Percentiles rank a stretch among this genome's conserved stretches.
Evolutionary conservation across 2,888 invertebrate species (phyloP).

Genomic region (Tiliacea citrago): DNA sequence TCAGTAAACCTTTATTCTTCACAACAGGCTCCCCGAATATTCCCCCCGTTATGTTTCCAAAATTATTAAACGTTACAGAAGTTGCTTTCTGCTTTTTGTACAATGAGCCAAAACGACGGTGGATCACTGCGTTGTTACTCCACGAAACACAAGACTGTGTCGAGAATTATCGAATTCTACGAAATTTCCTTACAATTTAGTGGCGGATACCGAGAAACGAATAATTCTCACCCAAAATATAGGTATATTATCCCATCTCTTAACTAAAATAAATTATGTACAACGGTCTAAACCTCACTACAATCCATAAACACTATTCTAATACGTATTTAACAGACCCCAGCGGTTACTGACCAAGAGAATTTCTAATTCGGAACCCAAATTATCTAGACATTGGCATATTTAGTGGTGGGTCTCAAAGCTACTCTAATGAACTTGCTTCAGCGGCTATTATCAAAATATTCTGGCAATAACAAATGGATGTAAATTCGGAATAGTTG

Average conservation of each 20-base stretch:
- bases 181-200: not conserved
- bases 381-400: slow-evolving; percentile 59
- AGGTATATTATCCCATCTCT: not conserved
- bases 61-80: not conserved
- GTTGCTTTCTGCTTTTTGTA: not conserved
- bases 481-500: slow-evolving; percentile 23
- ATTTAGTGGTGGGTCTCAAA: slow-evolving; percentile 50
- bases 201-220: not conserved
- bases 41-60: not conserved
- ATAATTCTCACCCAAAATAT: slow-evolving; percentile 14
- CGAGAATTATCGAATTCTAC: not conserved
- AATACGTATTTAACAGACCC: slow-evolving; percentile 51
- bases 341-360: slow-evolving; percentile 56
- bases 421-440: slow-evolving; percentile 41
- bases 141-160: not conserved
- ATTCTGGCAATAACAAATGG: slow-evolving; percentile 16
- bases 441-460: slow-evolving; percentile 41
- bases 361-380: slow-evolving; percentile 58
- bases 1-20: not conserved
- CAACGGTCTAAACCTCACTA: slow-evolving; percentile 20
- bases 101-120: not conserved
- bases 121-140: no score
- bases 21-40: not conserved
- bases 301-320: slow-evolving; percentile 40
- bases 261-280: slow-evolving; percentile 41